Base-by-base conservation (phyloP, 2,113 vertebrate genomes). In the Gallinago jamesoni region DNA sequence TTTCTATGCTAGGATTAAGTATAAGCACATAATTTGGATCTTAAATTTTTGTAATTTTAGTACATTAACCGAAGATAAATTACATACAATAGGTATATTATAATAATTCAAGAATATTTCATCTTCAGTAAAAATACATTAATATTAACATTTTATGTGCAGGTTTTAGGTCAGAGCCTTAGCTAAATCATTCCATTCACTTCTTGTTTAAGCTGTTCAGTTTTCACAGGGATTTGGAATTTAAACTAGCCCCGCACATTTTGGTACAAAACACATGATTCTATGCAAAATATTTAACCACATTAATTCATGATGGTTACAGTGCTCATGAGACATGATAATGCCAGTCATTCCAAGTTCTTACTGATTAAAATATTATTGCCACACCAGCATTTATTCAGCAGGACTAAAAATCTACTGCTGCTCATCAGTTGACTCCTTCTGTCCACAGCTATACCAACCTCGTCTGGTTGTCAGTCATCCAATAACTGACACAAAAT, bases 321-420 rank as follows among this genome's bases (percentile, higher is more conserved):
- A 31, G 75, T 87, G 60, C 47, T 95, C 72, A 43, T 35, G 68
- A 93, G 82, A 80, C 55, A 50, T 14, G 55, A 79, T 80, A 85
- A 63, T 47, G 8, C 10, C 67, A 76, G 62, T 91, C 35, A 83
- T 73, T 80, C 79, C 28, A 83, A 83, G 63, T 83, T 94, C 84
- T 66, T 74, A 22, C 45, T 85, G 67, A 90, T 74, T 79, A 93
- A 91, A 96, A 73, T 85, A 90, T 74, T 83, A 41, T 63, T 69
- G 22, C 45, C 76, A 59, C 35, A 17, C 37, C 2, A 1, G n/a
- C 50, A 67, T 74, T 87, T 79, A 62, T 90, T 79, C 81, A 53
- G 5, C 20, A 25, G 45, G 21, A 37, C 31, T 50, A 30, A 90
- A 85, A 72, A 39, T 62, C 13, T 72, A 20, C 56, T 25, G 7